Conservation (phyloP, 2,888 invertebrate genomes). For the Dicycla oo region DNA sequence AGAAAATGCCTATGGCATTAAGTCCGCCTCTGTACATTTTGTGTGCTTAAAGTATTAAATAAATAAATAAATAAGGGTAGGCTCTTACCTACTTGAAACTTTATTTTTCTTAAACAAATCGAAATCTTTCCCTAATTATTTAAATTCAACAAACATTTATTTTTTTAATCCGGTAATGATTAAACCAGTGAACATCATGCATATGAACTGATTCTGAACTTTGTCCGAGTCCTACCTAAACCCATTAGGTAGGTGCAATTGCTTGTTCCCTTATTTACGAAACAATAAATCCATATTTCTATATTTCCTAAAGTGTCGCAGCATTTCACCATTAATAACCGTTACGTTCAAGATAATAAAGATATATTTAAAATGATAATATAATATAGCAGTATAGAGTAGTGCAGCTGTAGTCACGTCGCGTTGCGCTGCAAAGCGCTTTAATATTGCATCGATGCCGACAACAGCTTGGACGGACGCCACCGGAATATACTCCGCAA, state of each 20-base stretch:
- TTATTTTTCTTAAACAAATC: neutral
- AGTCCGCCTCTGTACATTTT: too few relatives aligned
- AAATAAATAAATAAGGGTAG: too few relatives aligned
- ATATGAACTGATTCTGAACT: neutral
- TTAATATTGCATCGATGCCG: conserved; percentile 62
- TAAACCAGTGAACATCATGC: neutral
- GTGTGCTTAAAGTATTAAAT: too few relatives aligned
- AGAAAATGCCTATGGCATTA: too few relatives aligned
- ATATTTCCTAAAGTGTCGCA: conserved; percentile 33
- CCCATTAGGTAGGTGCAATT: neutral
- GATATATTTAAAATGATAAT: conserved; percentile 50
- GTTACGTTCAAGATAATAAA: conserved; percentile 41
- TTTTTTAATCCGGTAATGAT: neutral
- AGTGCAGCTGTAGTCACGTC: conserved; percentile 50
- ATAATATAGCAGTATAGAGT: conserved; percentile 50
- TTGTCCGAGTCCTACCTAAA: neutral
- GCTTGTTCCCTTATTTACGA: conserved; percentile 7
- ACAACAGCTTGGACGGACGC: conserved; percentile 48
- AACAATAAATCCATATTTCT: conserved; percentile 25
- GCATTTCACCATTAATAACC: conserved; percentile 44
- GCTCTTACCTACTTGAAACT: neutral
- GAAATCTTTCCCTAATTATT: neutral
- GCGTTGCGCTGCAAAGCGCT: conserved; percentile 56
- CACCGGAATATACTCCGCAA: conserved; percentile 49
- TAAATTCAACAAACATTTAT: neutral